Base-by-base conservation (phyloP, 2,113 vertebrate species). In the Pterophyllum scalare region DNA sequence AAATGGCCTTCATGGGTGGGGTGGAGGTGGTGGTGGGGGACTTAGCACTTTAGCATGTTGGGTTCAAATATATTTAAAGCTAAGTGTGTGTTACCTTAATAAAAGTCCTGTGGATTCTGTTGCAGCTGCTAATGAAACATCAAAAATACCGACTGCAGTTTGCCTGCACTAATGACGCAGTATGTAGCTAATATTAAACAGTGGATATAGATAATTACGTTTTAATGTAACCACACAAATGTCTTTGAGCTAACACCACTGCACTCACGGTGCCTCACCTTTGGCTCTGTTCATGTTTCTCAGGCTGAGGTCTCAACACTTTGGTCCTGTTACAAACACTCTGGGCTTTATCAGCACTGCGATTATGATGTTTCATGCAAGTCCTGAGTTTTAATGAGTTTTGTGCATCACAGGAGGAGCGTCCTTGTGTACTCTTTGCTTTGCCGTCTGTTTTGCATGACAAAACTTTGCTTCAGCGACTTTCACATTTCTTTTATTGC, bases 71-170 rank as follows among this genome's bases (percentile, higher is more conserved):
- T 67, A 7, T 15, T 67, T 49, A 19, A 49, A 40, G 40, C 26
- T 54, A 54, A 20, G 17, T 3, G 6, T 54, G 7, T 3, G 19
- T 0, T 19, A 10, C 22, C 15, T 26, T 28, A 0, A 26, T 5
- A 52, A 19, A 52, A 3, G 38, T 67, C 64, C 62, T 0, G n/a
- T 40, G 22, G 14, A 46, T 43, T 43, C 40, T 43, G 10, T 43
- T 43, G 2, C 1, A 43, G 40, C 43, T 46, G 4, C 12, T 46
- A 1, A 14, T 46, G 12, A 49, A 46, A 67, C 14, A 46, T 65
- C 1, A 0, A 0, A 7, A 17, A 26, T 1, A 24, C 22, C 26
- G 24, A 24, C 35, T 26, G 61, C 11, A 28, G 28, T 9, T 10
- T 43, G 13, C 14, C 40, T 65, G n/a, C 62, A 43, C 3, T 28